Conservation (phyloP, 1,140 invertebrate genomes). For the Belonocnema kinseyi region DNA sequence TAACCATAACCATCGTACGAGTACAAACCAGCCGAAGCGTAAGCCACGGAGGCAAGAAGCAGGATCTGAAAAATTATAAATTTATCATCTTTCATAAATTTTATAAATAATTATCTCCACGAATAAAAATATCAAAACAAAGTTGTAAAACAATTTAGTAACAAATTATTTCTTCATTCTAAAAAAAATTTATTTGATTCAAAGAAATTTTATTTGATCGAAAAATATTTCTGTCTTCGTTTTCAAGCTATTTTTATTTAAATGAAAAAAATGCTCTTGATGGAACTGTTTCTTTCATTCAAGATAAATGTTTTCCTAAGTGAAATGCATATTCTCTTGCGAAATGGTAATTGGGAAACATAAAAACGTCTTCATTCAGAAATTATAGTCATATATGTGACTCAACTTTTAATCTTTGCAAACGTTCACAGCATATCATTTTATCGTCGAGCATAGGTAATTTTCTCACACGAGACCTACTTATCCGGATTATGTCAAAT, state of each 20-base stretch:
- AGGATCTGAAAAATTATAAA: slow-evolving; percentile 55
- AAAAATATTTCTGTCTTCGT: too few relatives aligned
- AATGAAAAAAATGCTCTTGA: too few relatives aligned
- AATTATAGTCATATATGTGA: neutral
- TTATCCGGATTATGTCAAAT: slow-evolving; percentile 24
- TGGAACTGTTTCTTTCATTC: too few relatives aligned
- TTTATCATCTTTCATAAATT: slow-evolving; percentile 2
- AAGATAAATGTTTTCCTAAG: too few relatives aligned
- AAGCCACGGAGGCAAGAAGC: slow-evolving; percentile 61
- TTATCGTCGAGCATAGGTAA: neutral
- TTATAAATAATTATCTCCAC: neutral
- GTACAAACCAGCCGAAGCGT: slow-evolving; percentile 63
- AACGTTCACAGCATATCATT: slow-evolving; percentile 19
- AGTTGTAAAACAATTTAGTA: too few relatives aligned
- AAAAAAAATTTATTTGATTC: too few relatives aligned
- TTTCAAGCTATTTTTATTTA: too few relatives aligned
- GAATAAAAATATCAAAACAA: too few relatives aligned
- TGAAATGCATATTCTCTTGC: neutral
- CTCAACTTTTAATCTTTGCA: neutral
- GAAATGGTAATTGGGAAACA: neutral
- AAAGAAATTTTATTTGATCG: too few relatives aligned
- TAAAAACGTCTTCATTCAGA: neutral
- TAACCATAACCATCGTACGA: slow-evolving; percentile 54
- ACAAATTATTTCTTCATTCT: too few relatives aligned
- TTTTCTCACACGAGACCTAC: slow-evolving; percentile 29